Percentiles rank a stretch among this genome's conserved stretches.
Conservation (phyloP, 2,797 vertebrate genomes). For the Anguilla marmorata region DNA sequence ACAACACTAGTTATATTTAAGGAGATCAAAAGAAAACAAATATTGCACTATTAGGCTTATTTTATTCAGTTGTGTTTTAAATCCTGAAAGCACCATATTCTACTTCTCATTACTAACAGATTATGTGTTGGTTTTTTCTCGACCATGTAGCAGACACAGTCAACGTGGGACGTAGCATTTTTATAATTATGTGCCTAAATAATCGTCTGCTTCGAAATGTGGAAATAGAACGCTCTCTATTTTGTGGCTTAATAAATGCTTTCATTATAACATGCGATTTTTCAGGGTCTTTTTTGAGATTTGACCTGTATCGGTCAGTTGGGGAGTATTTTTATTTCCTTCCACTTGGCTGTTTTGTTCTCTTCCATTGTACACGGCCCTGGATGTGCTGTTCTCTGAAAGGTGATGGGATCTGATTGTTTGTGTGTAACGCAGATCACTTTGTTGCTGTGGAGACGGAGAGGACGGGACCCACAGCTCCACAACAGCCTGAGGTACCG, state of each 20-base stretch:
- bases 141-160: neutral
- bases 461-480: slow-evolving; percentile 33
- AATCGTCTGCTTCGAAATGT: too few relatives aligned
- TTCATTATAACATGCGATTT: neutral
- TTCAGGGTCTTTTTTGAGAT: neutral
- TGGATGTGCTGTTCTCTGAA: neutral
- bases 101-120: neutral
- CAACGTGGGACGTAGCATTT: neutral
- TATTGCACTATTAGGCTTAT: neutral
- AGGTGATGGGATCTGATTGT: slow-evolving; percentile 12
- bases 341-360: neutral
- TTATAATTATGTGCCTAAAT: neutral
- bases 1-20: neutral
- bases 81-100: neutral
- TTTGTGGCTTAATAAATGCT: too few relatives aligned
- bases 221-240: too few relatives aligned
- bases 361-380: neutral
- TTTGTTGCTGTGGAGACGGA: slow-evolving; percentile 34
- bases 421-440: slow-evolving; percentile 39
- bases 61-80: neutral
- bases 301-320: neutral
- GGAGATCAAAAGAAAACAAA: neutral
- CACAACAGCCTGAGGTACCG: slow-evolving; percentile 45
- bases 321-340: neutral
- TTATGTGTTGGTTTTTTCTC: neutral